These are phyloP conservation scores for Coccyzus lansbergi DNA, from an alignment of 2,797 vertebrate genomes.

Conservation along the genomic window DNA sequence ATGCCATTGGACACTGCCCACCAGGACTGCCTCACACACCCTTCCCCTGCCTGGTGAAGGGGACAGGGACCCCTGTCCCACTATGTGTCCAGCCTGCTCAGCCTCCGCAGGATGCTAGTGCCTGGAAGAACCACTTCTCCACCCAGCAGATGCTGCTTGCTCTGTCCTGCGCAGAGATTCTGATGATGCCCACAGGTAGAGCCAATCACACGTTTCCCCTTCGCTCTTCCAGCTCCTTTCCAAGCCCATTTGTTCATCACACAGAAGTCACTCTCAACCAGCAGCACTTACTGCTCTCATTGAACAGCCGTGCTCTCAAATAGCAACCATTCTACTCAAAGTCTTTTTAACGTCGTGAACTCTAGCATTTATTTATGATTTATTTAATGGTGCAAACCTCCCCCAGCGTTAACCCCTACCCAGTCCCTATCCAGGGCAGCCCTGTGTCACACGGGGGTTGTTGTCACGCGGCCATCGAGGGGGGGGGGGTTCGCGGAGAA, in stretches of 20 bases:
- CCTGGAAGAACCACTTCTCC: not conserved
- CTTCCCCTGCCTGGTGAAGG: not conserved
- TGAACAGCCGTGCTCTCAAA: not conserved
- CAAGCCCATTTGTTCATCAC: not conserved
- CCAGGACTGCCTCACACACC: accelerated
- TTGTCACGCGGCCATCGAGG: not conserved
- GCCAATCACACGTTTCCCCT: not conserved
- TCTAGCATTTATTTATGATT: not conserved
- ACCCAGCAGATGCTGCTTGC: not conserved
- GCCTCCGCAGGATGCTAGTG: not conserved
- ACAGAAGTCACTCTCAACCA: not conserved
- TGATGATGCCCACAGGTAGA: accelerated
- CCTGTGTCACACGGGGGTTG: not conserved
- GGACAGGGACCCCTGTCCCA: not conserved
- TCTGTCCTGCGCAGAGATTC: not conserved
- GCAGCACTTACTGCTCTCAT: not conserved
- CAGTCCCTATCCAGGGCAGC: not conserved
- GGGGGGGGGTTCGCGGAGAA: not conserved
- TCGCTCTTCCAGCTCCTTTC: not conserved
- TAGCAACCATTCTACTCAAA: not conserved
- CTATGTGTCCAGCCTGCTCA: accelerated
- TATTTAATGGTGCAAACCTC: not conserved
- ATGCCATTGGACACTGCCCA: too few species aligned
- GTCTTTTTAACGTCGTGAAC: not conserved
- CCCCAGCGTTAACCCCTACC: not conserved